These are phyloP conservation scores for Lysandra bellargus DNA, from an alignment of 2,888 invertebrate species.

Conservation along the genomic window DNA sequence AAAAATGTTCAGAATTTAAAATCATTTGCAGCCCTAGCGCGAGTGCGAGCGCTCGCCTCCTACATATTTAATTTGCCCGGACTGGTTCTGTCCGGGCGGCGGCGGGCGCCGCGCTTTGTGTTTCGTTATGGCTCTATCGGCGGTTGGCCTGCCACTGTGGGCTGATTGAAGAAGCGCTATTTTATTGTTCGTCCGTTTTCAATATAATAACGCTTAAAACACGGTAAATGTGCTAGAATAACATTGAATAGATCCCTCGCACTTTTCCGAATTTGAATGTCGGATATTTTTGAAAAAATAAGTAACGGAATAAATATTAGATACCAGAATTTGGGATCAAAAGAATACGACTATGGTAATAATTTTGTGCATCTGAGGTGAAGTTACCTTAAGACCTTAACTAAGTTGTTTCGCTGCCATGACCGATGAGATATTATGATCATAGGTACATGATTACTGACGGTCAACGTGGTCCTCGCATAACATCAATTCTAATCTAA, in stretches of 20 bases:
- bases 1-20: neutral
- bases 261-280: neutral
- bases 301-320: neutral
- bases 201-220: constrained; percentile 34
- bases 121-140: constrained; percentile 77
- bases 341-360: neutral
- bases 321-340: neutral
- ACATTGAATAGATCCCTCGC: neutral
- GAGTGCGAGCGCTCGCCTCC: constrained; percentile 72
- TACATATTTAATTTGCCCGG: constrained; percentile 80
- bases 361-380: neutral
- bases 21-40: constrained; percentile 57
- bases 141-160: constrained; percentile 56
- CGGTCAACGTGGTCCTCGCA: neutral
- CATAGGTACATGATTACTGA: neutral
- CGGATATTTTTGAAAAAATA: neutral
- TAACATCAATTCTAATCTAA: constrained; percentile 23
- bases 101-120: constrained; percentile 65
- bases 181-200: constrained; percentile 52
- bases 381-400: neutral
- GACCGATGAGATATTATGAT: constrained; percentile 1
- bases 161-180: constrained; percentile 55
- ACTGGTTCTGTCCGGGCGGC: constrained; percentile 73
- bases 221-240: constrained; percentile 5
- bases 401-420: neutral